Evolutionary conservation across 2,888 invertebrate species (phyloP).

Genomic region (Troides oblongomaculatus): DNA sequence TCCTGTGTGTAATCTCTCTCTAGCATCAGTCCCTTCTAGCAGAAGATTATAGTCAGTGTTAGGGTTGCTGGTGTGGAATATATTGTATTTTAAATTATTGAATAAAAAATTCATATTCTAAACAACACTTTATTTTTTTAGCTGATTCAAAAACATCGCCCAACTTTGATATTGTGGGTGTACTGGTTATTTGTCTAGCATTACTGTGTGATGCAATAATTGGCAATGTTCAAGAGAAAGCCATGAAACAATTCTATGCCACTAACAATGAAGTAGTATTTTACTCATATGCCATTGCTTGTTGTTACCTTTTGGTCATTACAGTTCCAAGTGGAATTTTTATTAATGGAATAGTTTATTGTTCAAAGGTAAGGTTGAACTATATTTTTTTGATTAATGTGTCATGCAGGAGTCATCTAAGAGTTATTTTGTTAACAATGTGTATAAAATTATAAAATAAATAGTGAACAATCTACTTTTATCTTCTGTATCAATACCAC

Average conservation of each 20-base stretch:
- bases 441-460: neutral
- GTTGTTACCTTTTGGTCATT: constrained; percentile 87
- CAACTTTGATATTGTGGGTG: constrained; percentile 85
- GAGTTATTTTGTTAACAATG: neutral
- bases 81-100: too few species aligned
- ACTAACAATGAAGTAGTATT: constrained; percentile 94
- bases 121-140: constrained; percentile 49
- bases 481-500: too few species aligned
- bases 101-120: neutral
- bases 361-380: constrained; percentile 65
- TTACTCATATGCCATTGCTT: constrained; percentile 95
- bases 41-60: too few species aligned
- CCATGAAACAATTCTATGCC: constrained; percentile 91
- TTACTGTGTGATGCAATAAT: constrained; percentile 96
- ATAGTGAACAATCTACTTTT: neutral
- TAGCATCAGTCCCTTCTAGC: too few species aligned
- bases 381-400: too few species aligned
- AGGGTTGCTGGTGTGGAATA: too few species aligned
- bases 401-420: too few species aligned
- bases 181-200: constrained; percentile 89
- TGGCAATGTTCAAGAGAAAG: constrained; percentile 98
- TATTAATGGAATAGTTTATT: constrained; percentile 86
- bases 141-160: constrained; percentile 88
- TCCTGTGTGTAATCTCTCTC: too few species aligned
- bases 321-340: constrained; percentile 88